Evolutionary conservation across 2,113 vertebrate species (phyloP).

Genomic region (Xenus cinereus): DNA sequence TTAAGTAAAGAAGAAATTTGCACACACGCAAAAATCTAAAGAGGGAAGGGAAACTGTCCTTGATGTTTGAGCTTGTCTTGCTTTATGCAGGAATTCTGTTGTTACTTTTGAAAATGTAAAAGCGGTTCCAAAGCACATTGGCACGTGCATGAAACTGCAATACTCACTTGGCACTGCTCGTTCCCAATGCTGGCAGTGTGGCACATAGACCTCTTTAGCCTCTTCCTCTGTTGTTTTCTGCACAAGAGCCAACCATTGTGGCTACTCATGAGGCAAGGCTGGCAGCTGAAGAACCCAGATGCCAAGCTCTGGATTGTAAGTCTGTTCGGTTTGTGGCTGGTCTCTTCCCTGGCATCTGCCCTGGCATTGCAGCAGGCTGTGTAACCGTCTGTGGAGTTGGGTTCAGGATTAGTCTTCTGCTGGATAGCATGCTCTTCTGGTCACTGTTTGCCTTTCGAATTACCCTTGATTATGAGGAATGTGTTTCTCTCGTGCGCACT

Average conservation of each 20-base stretch:
- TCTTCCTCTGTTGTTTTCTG: slow-evolving; percentile 82
- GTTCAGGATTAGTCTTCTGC: slow-evolving; percentile 80
- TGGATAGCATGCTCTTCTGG: slow-evolving; percentile 71
- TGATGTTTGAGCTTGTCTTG: slow-evolving; percentile 66
- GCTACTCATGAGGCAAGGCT: slow-evolving; percentile 81
- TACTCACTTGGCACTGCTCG: slow-evolving; percentile 76
- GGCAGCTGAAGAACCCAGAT: slow-evolving; percentile 86
- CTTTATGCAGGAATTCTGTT: slow-evolving; percentile 81
- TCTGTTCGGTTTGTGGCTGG: slow-evolving; percentile 79
- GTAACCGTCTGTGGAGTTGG: slow-evolving; percentile 78
- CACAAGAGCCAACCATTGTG: slow-evolving; percentile 81
- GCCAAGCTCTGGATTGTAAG: slow-evolving; percentile 85
- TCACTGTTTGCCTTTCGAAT: slow-evolving; percentile 82
- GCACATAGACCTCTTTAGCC: slow-evolving; percentile 82
- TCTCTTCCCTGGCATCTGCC: slow-evolving; percentile 83
- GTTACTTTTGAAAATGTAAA: slow-evolving; percentile 79
- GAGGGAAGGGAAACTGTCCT: slow-evolving; percentile 45
- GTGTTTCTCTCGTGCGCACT: slow-evolving; percentile 50
- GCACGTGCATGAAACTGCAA: slow-evolving; percentile 72
- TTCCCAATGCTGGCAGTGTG: slow-evolving; percentile 77
- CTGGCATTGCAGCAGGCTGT: slow-evolving; percentile 80
- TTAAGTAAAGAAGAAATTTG: slow-evolving; percentile 16
- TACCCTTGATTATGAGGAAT: slow-evolving; percentile 80
- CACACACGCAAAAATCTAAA: not conserved
- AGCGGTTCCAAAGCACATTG: slow-evolving; percentile 79